Percentiles rank a stretch among this genome's conserved stretches.
phyloP scores from a whole-genome alignment of 2,797 vertebrate species.

The Notolabrus celidotus region DNA sequence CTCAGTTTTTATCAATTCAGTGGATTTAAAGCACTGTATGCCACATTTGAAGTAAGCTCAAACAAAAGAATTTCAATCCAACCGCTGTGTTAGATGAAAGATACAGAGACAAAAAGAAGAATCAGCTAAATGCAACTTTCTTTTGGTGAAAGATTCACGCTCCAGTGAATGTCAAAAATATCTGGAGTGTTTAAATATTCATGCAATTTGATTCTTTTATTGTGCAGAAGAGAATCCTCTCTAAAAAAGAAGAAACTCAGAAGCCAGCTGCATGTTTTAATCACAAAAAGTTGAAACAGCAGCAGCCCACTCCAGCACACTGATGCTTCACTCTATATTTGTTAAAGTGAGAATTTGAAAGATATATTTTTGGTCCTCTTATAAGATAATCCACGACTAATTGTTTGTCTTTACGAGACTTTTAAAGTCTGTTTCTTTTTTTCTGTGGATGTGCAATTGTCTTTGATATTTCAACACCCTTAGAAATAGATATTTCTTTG shows the following conservation, averaged over 20 bases:
- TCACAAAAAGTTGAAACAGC: too few species aligned
- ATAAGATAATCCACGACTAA: too few species aligned
- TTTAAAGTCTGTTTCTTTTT: not conserved
- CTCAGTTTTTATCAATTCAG: not conserved
- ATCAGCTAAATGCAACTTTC: not conserved
- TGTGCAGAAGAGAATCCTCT: not conserved
- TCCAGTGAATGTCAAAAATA: not conserved
- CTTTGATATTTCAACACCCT: not conserved
- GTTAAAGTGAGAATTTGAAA: not conserved
- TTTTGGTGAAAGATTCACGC: not conserved
- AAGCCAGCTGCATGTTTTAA: not conserved
- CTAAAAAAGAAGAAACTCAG: not conserved
- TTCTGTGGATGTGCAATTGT: not conserved
- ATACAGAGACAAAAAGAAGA: not conserved
- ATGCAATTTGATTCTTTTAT: not conserved
- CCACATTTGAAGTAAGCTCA: not conserved
- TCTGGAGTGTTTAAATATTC: not conserved
- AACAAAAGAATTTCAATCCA: slow-evolving; percentile 5
- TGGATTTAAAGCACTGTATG: not conserved
- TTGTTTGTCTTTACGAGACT: not conserved
- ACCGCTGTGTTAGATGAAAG: slow-evolving; percentile 1
- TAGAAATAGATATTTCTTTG: not conserved
- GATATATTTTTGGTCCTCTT: too few species aligned
- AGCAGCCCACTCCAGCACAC: too few species aligned
- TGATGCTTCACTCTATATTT: not conserved